phyloP scores from a whole-genome alignment of 2,113 vertebrate genomes.

The Ailurus styani region DNA sequence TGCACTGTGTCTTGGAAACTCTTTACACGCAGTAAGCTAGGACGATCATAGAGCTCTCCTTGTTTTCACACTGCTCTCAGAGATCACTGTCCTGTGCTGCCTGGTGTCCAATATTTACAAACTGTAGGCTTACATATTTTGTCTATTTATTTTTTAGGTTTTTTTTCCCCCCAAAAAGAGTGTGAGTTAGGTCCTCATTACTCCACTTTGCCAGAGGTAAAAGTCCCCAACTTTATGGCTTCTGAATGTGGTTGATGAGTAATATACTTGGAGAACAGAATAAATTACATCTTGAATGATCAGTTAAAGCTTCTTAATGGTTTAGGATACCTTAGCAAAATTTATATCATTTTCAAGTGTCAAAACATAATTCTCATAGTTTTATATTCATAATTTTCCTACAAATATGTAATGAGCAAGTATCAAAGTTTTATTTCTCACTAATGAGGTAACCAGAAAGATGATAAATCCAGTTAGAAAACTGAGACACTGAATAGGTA shows the following conservation, averaged over 20 bases:
- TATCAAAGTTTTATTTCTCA: conserved; percentile 42
- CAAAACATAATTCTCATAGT: not conserved
- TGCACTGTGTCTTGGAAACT: not conserved
- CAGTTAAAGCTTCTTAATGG: conserved; percentile 1
- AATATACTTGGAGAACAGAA: conserved; percentile 34
- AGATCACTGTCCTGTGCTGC: not conserved
- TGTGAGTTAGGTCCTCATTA: not conserved
- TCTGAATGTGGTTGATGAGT: not conserved
- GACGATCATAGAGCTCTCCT: not conserved
- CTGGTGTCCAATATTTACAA: not conserved
- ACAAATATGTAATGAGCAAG: not conserved
- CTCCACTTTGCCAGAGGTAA: not conserved
- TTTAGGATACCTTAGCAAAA: conserved; percentile 33
- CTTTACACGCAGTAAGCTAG: not conserved
- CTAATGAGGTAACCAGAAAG: conserved; percentile 1
- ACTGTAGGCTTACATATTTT: not conserved
- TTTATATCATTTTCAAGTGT: not conserved
- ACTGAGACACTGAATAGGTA: not conserved
- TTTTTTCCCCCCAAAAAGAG: not conserved
- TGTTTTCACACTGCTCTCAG: not conserved
- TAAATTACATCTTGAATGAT: conserved; percentile 17
- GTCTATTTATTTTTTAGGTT: not conserved
- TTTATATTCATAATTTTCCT: conserved; percentile 18
- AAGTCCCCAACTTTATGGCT: not conserved
- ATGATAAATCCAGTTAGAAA: conserved; percentile 6